Conservation (phyloP, 1,140 invertebrate genomes). For the Trigoniulus corallinus region DNA sequence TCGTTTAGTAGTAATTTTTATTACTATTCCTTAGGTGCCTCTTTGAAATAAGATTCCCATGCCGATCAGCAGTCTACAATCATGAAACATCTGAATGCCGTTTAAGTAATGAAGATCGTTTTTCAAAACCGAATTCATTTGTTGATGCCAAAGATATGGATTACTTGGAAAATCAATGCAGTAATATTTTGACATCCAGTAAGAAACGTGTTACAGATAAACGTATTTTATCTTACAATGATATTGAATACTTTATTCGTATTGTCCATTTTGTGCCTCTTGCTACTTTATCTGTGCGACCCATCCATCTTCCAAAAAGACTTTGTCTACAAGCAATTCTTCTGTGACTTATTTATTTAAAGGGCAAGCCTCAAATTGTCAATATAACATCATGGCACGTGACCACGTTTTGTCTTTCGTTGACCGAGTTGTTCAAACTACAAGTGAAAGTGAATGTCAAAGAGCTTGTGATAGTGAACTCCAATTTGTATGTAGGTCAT, state of each 20-base stretch:
- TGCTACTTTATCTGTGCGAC: background rate
- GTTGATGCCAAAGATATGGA: slow-evolving; percentile 23
- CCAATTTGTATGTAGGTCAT: slow-evolving; percentile 32
- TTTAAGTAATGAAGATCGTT: slow-evolving; percentile 28
- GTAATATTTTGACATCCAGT: slow-evolving; percentile 15
- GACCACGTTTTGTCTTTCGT: slow-evolving; percentile 8
- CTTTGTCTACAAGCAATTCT: too few relatives aligned
- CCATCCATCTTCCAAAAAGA: too few relatives aligned
- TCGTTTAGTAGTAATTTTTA: too few relatives aligned
- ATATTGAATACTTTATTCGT: background rate
- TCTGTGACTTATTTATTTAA: background rate
- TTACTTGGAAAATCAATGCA: slow-evolving; percentile 36
- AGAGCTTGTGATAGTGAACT: slow-evolving; percentile 29
- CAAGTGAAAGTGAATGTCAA: slow-evolving; percentile 27
- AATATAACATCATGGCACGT: background rate
- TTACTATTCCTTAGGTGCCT: too few relatives aligned
- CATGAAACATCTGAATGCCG: slow-evolving; percentile 26
- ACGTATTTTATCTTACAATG: too few relatives aligned
- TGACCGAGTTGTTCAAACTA: slow-evolving; percentile 26
- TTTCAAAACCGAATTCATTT: slow-evolving; percentile 22
- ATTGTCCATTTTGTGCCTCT: background rate
- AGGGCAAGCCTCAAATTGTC: background rate
- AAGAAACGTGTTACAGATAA: too few relatives aligned
- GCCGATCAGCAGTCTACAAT: slow-evolving; percentile 30
- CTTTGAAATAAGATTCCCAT: slow-evolving; percentile 27